Base-by-base conservation (phyloP, 2,113 vertebrate genomes). In the Excalfactoria chinensis region DNA sequence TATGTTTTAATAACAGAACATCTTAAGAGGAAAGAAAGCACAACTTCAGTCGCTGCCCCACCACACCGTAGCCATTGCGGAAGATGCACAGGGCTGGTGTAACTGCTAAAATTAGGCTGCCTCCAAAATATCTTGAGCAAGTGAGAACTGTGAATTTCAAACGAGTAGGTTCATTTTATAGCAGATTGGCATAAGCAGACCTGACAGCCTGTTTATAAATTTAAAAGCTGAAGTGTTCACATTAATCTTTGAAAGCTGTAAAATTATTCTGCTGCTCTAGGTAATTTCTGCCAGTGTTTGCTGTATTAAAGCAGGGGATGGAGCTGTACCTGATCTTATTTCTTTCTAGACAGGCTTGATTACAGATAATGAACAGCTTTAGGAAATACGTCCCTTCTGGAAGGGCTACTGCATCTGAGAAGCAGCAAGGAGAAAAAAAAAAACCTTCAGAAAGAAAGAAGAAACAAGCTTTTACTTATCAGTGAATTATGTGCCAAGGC, bases 131-230 rank as follows among this genome's bases (percentile, higher is more conserved):
- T 9, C 63, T 48, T 11, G 11, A 76, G 34, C 8, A 1, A 69
- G 35, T 6, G 32, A 76, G 63, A 94, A 79, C 84, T 56, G 32
- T 22, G 71, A 88, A 93, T 77, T 80, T 85, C 79, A 76, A 70
- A 60, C 0, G 1, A 78, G 51, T 25, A 76, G 5, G n/a, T 48
- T 60, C 80, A 60, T 71, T 81, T 76, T 62, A 34, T 11, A 70
- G 63, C 34, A 93, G 56, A 88, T 46, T 32, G 20, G 56, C 51
- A 70, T 59, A 70, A 94, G 10, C 40, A 75, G 53, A 87, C 26
- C 69, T 79, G 49, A 82, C 84, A 95, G 67, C 21, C 25, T 91
- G 59, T 79, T 90, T 58, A 79, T 34, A 91, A 79, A 86, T 30
- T 14, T 70, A 85, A 93, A 72, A 83, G 66, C 28, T 53, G 3